These are phyloP conservation scores for Poeciliopsis turrubarensis DNA, from an alignment of 2,113 vertebrate species.

Conservation along the genomic window DNA sequence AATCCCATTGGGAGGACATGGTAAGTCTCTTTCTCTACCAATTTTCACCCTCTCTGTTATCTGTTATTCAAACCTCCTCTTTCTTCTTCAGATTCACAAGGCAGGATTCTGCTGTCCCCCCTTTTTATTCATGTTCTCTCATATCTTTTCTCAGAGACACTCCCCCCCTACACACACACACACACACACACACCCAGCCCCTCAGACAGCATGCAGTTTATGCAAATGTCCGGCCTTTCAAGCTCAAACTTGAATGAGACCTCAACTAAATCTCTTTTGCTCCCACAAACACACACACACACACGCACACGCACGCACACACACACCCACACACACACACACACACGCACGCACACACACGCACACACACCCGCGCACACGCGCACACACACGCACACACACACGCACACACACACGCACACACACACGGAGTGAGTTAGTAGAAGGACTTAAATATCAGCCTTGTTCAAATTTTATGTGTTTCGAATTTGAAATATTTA, in stretches of 20 bases:
- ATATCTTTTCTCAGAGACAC: constrained; percentile 81
- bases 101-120: constrained; percentile 62
- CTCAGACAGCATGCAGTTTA: constrained; percentile 86
- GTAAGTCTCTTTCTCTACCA: constrained; percentile 62
- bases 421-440: not conserved
- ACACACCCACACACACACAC: not conserved
- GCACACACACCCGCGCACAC: constrained; percentile 20
- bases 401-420: not conserved
- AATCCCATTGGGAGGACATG: constrained; percentile 84
- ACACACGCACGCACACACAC: not conserved
- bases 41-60: constrained; percentile 73
- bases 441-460: constrained; percentile 18
- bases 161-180: constrained; percentile 40
- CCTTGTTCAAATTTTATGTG: not conserved
- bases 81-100: constrained; percentile 72
- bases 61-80: constrained; percentile 73
- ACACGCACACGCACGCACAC: not conserved
- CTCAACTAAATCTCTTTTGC: constrained; percentile 64
- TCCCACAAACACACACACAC: constrained; percentile 12
- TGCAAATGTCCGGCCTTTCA: constrained; percentile 88
- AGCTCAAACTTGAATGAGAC: constrained; percentile 85
- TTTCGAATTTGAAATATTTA: not conserved
- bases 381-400: not conserved
- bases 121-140: constrained; percentile 70
- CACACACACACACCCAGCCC: not conserved